phyloP scores from a whole-genome alignment of 2,888 invertebrate genomes.

The Encarsia formosa region DNA sequence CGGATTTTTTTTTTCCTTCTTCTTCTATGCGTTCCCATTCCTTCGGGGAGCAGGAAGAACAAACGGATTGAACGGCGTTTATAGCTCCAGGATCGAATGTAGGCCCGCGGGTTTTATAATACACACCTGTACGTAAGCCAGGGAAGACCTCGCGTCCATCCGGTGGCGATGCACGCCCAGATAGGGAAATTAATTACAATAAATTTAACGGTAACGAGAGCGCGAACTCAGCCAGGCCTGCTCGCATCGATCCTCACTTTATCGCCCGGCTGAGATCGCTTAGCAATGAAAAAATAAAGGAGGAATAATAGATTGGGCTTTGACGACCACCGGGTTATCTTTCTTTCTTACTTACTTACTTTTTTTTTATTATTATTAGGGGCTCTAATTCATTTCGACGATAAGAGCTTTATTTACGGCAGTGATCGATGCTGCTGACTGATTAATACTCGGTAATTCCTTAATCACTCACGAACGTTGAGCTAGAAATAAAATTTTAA shows the following conservation, averaged over 20 bases:
- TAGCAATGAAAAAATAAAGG: too few relatives aligned
- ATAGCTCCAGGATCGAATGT: conserved; percentile 38
- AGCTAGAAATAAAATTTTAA: too few relatives aligned
- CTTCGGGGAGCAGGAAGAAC: not conserved
- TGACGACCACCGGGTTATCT: not conserved
- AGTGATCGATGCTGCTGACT: too few relatives aligned
- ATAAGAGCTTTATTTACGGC: conserved; percentile 10
- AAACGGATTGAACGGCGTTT: conserved; percentile 40
- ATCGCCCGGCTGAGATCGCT: too few relatives aligned
- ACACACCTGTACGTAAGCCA: conserved; percentile 16
- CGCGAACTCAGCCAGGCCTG: conserved; percentile 30
- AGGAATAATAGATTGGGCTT: too few relatives aligned
- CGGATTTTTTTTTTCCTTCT: conserved; percentile 44
- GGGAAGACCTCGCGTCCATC: conserved; percentile 34
- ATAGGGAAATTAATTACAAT: conserved; percentile 52
- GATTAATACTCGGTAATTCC: too few relatives aligned
- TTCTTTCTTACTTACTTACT: not conserved
- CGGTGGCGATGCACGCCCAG: conserved; percentile 39
- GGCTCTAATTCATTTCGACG: conserved; percentile 14
- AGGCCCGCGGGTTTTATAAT: conserved; percentile 15
- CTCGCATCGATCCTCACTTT: not conserved
- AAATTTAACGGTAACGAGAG: conserved; percentile 50
- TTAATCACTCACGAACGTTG: too few relatives aligned
- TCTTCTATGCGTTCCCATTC: conserved; percentile 44
- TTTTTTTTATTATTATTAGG: not conserved